Evolutionary conservation across 2,113 vertebrate genomes (phyloP), one percentile per base, ranked within the genome.

Genomic region (Salvelinus alpinus): DNA sequence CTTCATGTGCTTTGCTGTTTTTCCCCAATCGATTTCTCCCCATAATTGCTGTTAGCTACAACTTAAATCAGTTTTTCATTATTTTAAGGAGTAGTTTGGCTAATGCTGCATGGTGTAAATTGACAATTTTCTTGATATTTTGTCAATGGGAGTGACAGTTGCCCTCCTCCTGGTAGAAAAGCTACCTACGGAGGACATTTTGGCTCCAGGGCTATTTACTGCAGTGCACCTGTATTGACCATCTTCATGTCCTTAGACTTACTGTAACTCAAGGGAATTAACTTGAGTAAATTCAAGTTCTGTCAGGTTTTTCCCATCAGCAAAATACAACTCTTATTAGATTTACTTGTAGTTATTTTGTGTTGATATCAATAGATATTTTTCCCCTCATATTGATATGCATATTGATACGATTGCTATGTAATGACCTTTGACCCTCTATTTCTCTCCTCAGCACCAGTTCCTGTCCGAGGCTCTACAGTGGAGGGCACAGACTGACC

Each of bases 401-500:
- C 12, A 54, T 20, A 57, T 57, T 20, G 14, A 20, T 57, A 57
- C 6, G 64, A 25, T 31, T 1, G 11, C 2, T 20, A 14, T 14
- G 31, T 20, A 68, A 20, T 54, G 14, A 8, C 18, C 2, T 44
- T 1, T 70, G 38, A 24, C 70, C 31, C 5, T 54, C 5, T 5
- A 25, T 68, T 72, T 38, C 69, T 20, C 62, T n/a, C 77, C 86
- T 38, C 88, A 99, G 97, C 96, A 98, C 92, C 97, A 98, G 85
- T 99, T 95, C 88, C 91, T 99, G 86, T 90, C 96, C 0, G 97
- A 99, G 83, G 95, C 98, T 60, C 87, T 99, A 48, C 97, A 99
- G 85, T 98, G 97, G 96, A 94, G 97, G 90, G 97, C 97, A 13
- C 97, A 99, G 82, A 94, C 96, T 0, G 97, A 97, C 34, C 94